Evolutionary conservation across 2,888 invertebrate genomes (phyloP), one percentile per base, ranked within the genome.

Genomic region (Hypolimnas misippus): DNA sequence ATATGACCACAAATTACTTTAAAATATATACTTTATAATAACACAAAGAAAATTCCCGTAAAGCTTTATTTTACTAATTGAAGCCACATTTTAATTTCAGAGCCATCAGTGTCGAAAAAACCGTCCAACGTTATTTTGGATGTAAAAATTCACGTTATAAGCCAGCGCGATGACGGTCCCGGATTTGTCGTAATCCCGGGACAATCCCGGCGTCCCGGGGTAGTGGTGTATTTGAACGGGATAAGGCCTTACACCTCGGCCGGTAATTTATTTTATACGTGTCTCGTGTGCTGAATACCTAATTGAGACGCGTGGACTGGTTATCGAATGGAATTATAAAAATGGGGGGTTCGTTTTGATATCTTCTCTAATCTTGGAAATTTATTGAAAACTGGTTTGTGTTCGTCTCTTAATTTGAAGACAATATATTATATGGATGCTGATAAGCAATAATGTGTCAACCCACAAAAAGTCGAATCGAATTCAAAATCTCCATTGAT

Each of bases 131-230:
- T 77, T 76, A 77, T 81, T 81, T 79, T 75, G 70, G 55, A 66
- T 65, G 73, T 69, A 70, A 75, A 82, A 83, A 82, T 81, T 78
- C 73, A 71, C 70, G 57, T 79, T 77, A 79, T 84, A 84, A 84
- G 82, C 82, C 76, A 79, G 73, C 67, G 76, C 79, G 81, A 81
- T 83, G 85, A 84, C 85, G 82, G 65, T 59, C 66, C 65, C 63
- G 72, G 72, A 67, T 71, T 68, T 66, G 59, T 44, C 63, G 64
- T 71, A 73, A 73, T 72, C 71, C 71, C 61, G 63, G 51, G 42
- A 51, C 62, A 67, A 70, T 69, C 72, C 72, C 53, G 53, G 61
- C 65, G 67, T 68, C 60, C 66, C 64, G 63, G 65, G 65, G 59
- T 65, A 68, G 70, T 63, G 71, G 61, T 70, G 73, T 73, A 74